Evolutionary conservation across 2,797 vertebrate genomes (phyloP).

Genomic region (Sebastiscus albofasciatus): DNA sequence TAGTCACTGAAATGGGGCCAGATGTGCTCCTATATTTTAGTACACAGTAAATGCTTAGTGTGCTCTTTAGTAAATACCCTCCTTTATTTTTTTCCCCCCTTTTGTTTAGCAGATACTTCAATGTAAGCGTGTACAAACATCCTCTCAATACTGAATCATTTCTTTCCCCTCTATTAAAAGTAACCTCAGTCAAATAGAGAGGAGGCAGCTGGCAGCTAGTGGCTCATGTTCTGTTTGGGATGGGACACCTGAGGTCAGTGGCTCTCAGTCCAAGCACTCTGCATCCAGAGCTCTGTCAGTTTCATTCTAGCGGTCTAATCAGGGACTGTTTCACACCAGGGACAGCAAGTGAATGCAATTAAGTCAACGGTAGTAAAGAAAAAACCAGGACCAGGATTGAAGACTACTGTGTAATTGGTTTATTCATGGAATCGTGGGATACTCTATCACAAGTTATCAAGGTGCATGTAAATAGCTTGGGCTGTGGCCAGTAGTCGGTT

Average conservation of each 20-base stretch:
- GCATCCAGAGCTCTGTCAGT: slow-evolving; percentile 10
- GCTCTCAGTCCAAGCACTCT: slow-evolving; percentile 23
- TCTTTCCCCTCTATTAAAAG: slow-evolving; percentile 10
- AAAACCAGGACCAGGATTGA: slow-evolving; percentile 45
- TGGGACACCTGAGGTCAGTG: slow-evolving; percentile 55
- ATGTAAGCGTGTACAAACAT: neutral
- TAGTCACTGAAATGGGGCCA: slow-evolving; percentile 37
- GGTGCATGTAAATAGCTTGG: slow-evolving; percentile 54
- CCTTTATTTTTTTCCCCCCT: neutral
- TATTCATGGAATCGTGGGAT: slow-evolving; percentile 54
- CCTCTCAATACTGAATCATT: slow-evolving; percentile 19
- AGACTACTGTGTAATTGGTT: slow-evolving; percentile 64
- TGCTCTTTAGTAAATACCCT: slow-evolving; percentile 17
- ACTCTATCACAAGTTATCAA: slow-evolving; percentile 66
- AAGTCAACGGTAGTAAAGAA: slow-evolving; percentile 46
- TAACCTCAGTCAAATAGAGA: slow-evolving; percentile 13
- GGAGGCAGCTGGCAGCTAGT: slow-evolving; percentile 23
- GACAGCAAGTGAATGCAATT: slow-evolving; percentile 53
- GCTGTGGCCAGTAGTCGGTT: slow-evolving; percentile 26
- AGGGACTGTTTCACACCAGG: slow-evolving; percentile 50
- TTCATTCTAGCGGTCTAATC: slow-evolving; percentile 52
- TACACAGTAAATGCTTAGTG: slow-evolving; percentile 32
- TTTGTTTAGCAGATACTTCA: slow-evolving; percentile 32
- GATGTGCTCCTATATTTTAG: slow-evolving; percentile 49
- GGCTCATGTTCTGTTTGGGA: slow-evolving; percentile 27